Evolutionary conservation across 1,140 invertebrate genomes (phyloP).

Genomic region (Drosophila dunni): DNA sequence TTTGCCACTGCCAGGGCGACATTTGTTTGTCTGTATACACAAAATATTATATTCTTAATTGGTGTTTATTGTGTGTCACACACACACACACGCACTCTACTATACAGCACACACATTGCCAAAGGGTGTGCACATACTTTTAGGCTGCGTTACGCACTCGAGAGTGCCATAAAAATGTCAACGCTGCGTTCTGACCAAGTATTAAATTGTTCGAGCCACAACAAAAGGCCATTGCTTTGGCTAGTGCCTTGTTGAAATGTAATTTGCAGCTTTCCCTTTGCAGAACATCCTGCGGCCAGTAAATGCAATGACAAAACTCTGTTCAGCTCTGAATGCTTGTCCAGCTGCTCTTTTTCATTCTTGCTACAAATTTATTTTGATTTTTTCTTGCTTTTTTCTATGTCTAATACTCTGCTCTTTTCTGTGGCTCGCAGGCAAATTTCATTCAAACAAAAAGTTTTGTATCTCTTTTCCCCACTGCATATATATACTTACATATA

Average conservation of each 20-base stretch:
- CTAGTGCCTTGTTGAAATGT: slow-evolving; percentile 65
- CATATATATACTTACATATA: neutral
- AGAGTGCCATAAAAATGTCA: slow-evolving; percentile 80
- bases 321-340: slow-evolving; percentile 33
- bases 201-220: slow-evolving; percentile 59
- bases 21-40: slow-evolving; percentile 71
- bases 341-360: slow-evolving; percentile 13
- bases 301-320: slow-evolving; percentile 51
- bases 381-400: neutral
- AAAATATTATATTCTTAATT: slow-evolving; percentile 83
- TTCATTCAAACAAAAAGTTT: slow-evolving; percentile 55
- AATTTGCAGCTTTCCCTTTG: slow-evolving; percentile 66
- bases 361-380: neutral
- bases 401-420: slow-evolving; percentile 12
- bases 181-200: slow-evolving; percentile 57
- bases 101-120: slow-evolving; percentile 2
- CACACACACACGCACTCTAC: slow-evolving; percentile 49
- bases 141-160: slow-evolving; percentile 43
- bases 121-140: slow-evolving; percentile 30
- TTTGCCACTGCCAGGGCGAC: slow-evolving; percentile 52
- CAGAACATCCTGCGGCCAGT: slow-evolving; percentile 32
- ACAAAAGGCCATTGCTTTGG: slow-evolving; percentile 52
- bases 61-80: slow-evolving; percentile 81
- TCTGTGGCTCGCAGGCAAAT: slow-evolving; percentile 45
- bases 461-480: slow-evolving; percentile 29